Evolutionary conservation across 2,113 vertebrate species (phyloP).

Genomic region (Catharus minimus): DNA sequence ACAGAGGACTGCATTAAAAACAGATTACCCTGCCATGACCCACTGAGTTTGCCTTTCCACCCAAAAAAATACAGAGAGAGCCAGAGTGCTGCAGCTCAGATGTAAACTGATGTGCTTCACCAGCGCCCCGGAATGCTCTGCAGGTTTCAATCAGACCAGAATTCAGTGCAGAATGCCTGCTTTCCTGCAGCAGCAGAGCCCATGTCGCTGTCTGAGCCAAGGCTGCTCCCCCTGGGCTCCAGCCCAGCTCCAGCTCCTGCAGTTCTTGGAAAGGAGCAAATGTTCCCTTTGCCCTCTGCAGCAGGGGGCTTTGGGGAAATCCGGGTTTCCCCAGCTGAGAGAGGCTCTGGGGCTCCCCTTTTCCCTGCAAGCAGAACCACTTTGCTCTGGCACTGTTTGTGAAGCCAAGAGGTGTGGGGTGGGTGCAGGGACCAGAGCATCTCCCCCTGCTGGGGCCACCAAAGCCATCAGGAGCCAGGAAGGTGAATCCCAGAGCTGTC

Average conservation of each 20-base stretch:
- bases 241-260: neutral
- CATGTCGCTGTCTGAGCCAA: neutral
- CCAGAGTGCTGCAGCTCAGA: slow-evolving; percentile 13
- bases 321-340: too few species aligned
- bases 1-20: slow-evolving; percentile 59
- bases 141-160: neutral
- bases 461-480: neutral
- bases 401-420: neutral
- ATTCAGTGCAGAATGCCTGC: neutral
- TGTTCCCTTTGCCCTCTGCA: neutral
- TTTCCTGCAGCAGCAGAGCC: neutral
- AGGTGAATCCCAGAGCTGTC: neutral
- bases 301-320: neutral
- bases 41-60: slow-evolving; percentile 48
- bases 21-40: slow-evolving; percentile 53
- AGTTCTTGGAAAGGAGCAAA: too few species aligned
- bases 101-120: slow-evolving; percentile 16
- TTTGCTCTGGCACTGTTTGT: neutral
- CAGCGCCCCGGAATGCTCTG: slow-evolving; percentile 46
- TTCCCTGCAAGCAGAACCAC: neutral
- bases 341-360: neutral
- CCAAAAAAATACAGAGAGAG: neutral
- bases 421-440: neutral
- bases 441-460: neutral
- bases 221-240: rapidly evolving